Evolutionary conservation across 2,113 vertebrate species (phyloP), one percentile per base, ranked within the genome.

Genomic region (Nematolebias whitei): DNA sequence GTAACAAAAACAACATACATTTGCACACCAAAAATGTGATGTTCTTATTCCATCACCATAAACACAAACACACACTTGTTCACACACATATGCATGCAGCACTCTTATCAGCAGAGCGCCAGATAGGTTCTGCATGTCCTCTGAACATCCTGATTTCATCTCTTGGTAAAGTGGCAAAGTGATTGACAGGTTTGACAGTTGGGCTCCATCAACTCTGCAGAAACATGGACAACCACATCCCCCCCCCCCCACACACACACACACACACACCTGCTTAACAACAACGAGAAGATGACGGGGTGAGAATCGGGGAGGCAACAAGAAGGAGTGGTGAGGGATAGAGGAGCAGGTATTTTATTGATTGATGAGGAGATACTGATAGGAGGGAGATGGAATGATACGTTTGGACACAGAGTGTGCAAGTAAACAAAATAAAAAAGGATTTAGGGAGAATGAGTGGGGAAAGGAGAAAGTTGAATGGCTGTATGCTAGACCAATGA

Each of bases 181-280:
- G 94, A 96, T 88, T 94, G 94, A 91, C 94, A 94, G 94, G 88
- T 91, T 91, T 47, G 92, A 89, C 91, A 89, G 93, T 88, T 81
- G 76, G 89, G 76, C 76, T 91, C 79, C 88, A 68, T 90, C 90
- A 88, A 89, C 88, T 68, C 57, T 68, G 77, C 87, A 89, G 91
- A 92, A 62, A 44, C 82, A 75, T 77, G 82, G 82, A 80, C 78
- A 92, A 82, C 73, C 79, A 40, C 68, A 74, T 63, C 57, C 68
- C 49, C 54, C 52, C 23, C 18, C n/a, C n/a, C n/a, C n/a, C n/a
- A n/a, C 23, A 14, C 39, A 39, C 29, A 45, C 73, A 47, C 51
- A 76, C 58, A 65, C 56, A 63, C 41, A 66, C 44, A 57, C 82
- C 43, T 52, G 39, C 63, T 43, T 54, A 69, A 69, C 67, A 68